Base-by-base conservation (phyloP, 2,888 invertebrate genomes). In the Tineola bisselliella region DNA sequence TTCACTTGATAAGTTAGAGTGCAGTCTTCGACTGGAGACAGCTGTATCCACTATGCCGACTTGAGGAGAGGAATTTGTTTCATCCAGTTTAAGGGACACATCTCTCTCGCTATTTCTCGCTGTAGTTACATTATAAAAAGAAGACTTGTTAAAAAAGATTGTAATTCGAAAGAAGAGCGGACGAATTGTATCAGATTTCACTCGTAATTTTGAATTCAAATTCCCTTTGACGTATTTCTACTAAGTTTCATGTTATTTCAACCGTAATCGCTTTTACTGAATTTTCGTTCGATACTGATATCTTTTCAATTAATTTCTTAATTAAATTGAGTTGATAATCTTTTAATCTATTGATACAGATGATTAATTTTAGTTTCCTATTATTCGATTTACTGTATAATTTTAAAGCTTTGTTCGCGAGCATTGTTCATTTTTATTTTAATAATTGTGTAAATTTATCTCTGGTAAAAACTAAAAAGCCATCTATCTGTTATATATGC, bases 251-350 rank as follows among this genome's bases (percentile, higher is more conserved):
- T 31, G 31, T 31, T 6, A 38, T 38, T 38, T 38, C 38, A 38
- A 38, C 38, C 38, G 11, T 38, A 38, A 38, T 38, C 10, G 3
- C 38, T 38, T 38, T 38, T 10, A 38, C 38, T 12, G n/a, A 38
- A 38, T 38, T 38, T 38, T 38, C 10, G 15, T 48, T n/a, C 48
- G 48, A 10, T 17, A 13, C 48, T 48, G 48, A 48, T 48, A 48
- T 48, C 8, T 48, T 48, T 48, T 48, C 48, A 48, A 48, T 48
- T 48, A 48, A 48, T 48, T 48, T 48, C 10, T 17, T n/a, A 48
- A 48, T 48, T 48, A 48, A 48, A 48, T 17, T 15, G 15, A 48
- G 15, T 48, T 17, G 48, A 15, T 48, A 48, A 48, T 48, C 48
- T 48, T n/a, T 48, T 48, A 48, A 48, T 48, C 48, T 48, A 5